These are phyloP conservation scores for Stenichneumon culpator DNA, from an alignment of 2,888 invertebrate genomes.

Conservation along the genomic window DNA sequence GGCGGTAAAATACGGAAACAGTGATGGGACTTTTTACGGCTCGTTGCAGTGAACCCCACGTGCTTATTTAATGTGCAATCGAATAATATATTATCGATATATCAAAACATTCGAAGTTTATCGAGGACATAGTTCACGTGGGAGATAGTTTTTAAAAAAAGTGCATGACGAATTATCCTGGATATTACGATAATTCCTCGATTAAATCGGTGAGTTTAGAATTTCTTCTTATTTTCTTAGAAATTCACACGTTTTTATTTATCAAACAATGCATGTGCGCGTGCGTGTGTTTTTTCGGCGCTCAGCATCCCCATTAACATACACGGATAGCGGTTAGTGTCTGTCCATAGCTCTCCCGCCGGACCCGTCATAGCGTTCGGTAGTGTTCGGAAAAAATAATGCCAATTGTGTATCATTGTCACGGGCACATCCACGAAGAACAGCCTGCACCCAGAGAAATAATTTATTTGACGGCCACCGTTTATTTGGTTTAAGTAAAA, in stretches of 20 bases:
- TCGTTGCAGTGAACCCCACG: conserved; percentile 1
- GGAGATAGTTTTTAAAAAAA: conserved; percentile 19
- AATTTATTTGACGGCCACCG: no score
- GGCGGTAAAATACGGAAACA: neutral
- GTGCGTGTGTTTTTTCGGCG: conserved; percentile 57
- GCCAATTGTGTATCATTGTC: conserved; percentile 74
- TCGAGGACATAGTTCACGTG: conserved; percentile 33
- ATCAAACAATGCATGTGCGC: conserved; percentile 18
- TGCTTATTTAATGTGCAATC: neutral
- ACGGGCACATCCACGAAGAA: conserved; percentile 60
- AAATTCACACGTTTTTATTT: neutral
- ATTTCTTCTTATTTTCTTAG: neutral
- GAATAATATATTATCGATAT: neutral
- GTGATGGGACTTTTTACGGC: conserved; percentile 10
- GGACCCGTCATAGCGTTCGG: conserved; percentile 31
- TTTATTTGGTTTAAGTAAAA: no score
- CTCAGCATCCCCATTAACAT: conserved; percentile 59
- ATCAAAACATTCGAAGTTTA: neutral
- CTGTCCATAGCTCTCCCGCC: conserved; percentile 25
- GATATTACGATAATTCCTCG: conserved; percentile 59
- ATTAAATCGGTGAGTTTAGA: conserved; percentile 69
- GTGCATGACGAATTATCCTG: conserved; percentile 69
- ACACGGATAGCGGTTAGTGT: conserved; percentile 29
- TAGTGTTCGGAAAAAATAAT: conserved; percentile 66
- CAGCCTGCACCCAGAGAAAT: no score